A percentile compares a stretch with the other conserved stretches of the same genome.
These are phyloP conservation scores for Istiophorus platypterus DNA, from an alignment of 2,113 vertebrate genomes.

Conservation along the genomic window DNA sequence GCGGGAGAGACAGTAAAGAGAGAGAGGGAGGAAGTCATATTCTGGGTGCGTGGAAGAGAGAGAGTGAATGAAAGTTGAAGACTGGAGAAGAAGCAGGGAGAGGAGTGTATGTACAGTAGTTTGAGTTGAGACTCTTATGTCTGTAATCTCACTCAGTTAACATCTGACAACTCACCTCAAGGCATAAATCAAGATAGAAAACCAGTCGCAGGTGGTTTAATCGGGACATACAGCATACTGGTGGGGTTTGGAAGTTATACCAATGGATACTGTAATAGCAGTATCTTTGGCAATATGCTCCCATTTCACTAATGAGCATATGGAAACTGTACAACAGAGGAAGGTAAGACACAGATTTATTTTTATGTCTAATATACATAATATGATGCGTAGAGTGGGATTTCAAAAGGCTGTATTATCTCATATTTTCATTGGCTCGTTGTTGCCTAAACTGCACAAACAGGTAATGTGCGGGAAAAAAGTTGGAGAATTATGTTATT, in stretches of 20 bases:
- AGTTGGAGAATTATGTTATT: background rate
- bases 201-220: background rate
- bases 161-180: background rate
- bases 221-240: background rate
- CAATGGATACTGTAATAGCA: conserved; percentile 62
- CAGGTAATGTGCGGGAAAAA: background rate
- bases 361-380: background rate
- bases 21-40: conserved; percentile 35
- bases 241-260: conserved; percentile 19
- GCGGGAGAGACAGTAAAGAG: background rate
- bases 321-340: conserved; percentile 44
- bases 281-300: conserved; percentile 13
- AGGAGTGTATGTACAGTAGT: background rate
- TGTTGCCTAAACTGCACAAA: background rate
- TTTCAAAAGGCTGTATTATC: background rate
- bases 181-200: conserved; percentile 9
- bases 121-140: background rate
- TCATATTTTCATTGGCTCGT: background rate
- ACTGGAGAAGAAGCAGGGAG: conserved; percentile 26
- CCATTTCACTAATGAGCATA: conserved; percentile 25
- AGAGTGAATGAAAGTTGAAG: conserved; percentile 59
- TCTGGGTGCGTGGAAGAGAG: conserved; percentile 27
- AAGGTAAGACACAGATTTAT: conserved; percentile 58
- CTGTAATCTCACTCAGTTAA: conserved; percentile 5
- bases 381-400: background rate